Evolutionary conservation across 2,113 vertebrate genomes (phyloP).

Genomic region (Perognathus longimembris): DNA sequence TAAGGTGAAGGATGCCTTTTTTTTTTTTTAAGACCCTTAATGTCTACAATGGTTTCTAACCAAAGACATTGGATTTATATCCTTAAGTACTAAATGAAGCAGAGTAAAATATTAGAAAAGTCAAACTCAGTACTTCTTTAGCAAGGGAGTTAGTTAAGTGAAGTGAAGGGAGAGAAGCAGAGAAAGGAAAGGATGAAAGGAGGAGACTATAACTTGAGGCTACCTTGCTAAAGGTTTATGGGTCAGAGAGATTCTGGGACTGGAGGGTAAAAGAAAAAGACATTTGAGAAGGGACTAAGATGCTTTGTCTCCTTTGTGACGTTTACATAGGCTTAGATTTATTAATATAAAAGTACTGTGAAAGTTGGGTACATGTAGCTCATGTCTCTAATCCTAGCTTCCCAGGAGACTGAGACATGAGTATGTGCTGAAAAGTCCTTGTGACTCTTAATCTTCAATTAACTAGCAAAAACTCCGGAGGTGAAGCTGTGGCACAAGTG

Average conservation of each 20-base stretch:
- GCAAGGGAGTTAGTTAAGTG: not conserved
- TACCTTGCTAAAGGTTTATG: not conserved
- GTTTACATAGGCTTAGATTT: not conserved
- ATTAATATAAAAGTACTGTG: not conserved
- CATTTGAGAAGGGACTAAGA: not conserved
- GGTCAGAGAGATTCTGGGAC: accelerated
- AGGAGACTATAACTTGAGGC: not conserved
- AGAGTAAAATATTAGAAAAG: not conserved
- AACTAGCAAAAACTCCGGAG: too few relatives aligned
- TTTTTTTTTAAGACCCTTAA: not conserved
- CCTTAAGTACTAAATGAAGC: not conserved
- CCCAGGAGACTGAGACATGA: too few relatives aligned
- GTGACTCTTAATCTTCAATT: too few relatives aligned
- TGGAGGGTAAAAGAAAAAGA: not conserved
- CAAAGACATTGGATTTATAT: not conserved
- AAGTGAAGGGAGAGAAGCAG: not conserved
- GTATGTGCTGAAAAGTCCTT: too few relatives aligned
- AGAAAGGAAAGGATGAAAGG: not conserved
- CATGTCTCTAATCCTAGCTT: too few relatives aligned
- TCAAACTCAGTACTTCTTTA: not conserved
- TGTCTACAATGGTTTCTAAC: accelerated
- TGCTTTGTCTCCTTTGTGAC: not conserved
- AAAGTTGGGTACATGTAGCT: too few relatives aligned
- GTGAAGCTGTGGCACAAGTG: too few relatives aligned
- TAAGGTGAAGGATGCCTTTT: not conserved